These are phyloP conservation scores for Drosophila melanica DNA, from an alignment of 1,140 invertebrate species.

Conservation along the genomic window DNA sequence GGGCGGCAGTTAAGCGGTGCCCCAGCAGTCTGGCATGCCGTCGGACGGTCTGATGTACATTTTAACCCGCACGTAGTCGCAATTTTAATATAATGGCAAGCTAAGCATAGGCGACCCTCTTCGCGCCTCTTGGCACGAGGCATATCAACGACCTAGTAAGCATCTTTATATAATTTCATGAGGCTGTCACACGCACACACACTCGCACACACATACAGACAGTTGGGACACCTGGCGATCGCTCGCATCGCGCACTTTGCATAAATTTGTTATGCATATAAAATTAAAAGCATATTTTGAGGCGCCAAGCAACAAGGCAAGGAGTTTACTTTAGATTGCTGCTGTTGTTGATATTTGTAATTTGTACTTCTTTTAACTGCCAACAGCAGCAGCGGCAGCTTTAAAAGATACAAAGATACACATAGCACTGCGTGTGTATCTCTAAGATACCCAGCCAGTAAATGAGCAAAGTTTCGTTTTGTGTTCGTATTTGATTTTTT, in stretches of 20 bases:
- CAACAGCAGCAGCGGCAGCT: slow-evolving; percentile 25
- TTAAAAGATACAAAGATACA: slow-evolving; percentile 51
- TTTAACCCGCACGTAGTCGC: slow-evolving; percentile 75
- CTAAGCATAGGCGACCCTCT: slow-evolving; percentile 49
- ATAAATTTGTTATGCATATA: slow-evolving; percentile 83
- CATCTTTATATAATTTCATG: slow-evolving; percentile 82
- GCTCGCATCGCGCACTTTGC: slow-evolving; percentile 68
- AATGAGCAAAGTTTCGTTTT: slow-evolving; percentile 77
- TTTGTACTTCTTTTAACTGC: slow-evolving; percentile 70
- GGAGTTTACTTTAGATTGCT: slow-evolving; percentile 26
- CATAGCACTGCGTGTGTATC: slow-evolving; percentile 23
- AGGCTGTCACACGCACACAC: slow-evolving; percentile 53
- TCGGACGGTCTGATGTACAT: slow-evolving; percentile 54
- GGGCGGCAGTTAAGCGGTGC: slow-evolving; percentile 4
- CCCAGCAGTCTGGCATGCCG: slow-evolving; percentile 21
- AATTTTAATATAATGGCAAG: slow-evolving; percentile 74
- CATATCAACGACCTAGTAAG: slow-evolving; percentile 80
- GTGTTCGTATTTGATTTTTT: slow-evolving; percentile 38
- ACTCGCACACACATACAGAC: slow-evolving; percentile 4
- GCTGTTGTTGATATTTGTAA: slow-evolving; percentile 77
- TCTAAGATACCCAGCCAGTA: slow-evolving; percentile 44
- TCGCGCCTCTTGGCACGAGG: slow-evolving; percentile 7
- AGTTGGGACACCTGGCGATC: slow-evolving; percentile 58
- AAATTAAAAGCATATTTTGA: slow-evolving; percentile 83
- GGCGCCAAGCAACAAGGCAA: slow-evolving; percentile 28